These are phyloP conservation scores for Galerucella nymphaeae DNA, from an alignment of 2,888 invertebrate species.

Conservation along the genomic window DNA sequence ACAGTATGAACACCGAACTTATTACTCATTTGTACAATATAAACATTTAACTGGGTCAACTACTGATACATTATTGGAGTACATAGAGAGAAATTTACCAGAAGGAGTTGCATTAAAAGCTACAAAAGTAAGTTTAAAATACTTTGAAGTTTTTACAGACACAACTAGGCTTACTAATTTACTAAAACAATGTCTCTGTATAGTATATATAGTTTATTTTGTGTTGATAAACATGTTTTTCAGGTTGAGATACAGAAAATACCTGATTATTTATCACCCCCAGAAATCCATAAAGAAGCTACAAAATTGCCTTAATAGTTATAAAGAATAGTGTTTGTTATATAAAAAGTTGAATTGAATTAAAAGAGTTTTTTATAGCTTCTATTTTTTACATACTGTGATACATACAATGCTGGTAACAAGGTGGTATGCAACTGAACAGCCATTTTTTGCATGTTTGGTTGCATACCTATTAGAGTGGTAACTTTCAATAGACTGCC, in stretches of 20 bases:
- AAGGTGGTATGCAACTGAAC: no score
- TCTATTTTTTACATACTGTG: no score
- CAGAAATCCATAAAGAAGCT: conserved; percentile 16
- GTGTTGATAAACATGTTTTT: conserved; percentile 12
- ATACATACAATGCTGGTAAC: no score
- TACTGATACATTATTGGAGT: conserved; percentile 94
- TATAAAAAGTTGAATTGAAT: no score
- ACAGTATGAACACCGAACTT: conserved; percentile 95
- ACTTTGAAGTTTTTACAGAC: not conserved
- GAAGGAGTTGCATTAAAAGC: conserved; percentile 96
- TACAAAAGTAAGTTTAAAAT: conserved; percentile 71
- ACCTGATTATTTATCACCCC: conserved; percentile 34
- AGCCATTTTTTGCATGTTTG: no score
- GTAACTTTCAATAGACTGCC: no score
- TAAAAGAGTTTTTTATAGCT: no score
- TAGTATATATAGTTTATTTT: not conserved
- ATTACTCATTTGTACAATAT: conserved; percentile 86
- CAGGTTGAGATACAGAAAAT: conserved; percentile 34
- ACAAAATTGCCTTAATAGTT: not conserved
- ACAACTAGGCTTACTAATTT: no score
- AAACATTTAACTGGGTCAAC: conserved; percentile 93
- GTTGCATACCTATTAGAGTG: no score
- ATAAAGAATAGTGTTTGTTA: not conserved
- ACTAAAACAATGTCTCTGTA: not conserved
- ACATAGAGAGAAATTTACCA: conserved; percentile 94